phyloP scores from a whole-genome alignment of 2,797 vertebrate genomes.

The Taenioides sp. region DNA sequence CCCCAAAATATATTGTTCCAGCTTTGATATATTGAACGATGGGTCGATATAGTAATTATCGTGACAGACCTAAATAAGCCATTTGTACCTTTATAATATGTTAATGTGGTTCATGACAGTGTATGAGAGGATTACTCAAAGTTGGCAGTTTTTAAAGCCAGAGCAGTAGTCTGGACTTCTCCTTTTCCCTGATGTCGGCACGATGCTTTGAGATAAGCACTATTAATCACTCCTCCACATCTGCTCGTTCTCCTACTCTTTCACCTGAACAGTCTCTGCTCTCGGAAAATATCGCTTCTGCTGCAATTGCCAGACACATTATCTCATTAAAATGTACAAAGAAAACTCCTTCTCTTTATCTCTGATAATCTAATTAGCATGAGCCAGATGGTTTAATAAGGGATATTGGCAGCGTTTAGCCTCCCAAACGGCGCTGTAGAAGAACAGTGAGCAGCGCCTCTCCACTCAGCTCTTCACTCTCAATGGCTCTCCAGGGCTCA shows the following conservation, averaged over 20 bases:
- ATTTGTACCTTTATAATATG: neutral
- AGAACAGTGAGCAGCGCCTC: constrained; percentile 76
- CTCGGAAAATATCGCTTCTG: constrained; percentile 67
- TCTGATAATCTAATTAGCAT: constrained; percentile 88
- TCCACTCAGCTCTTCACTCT: constrained; percentile 74
- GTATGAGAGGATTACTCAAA: neutral
- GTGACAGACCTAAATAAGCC: neutral
- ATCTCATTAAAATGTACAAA: constrained; percentile 88
- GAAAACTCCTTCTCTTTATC: constrained; percentile 87
- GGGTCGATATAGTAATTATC: too few species aligned
- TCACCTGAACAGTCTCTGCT: constrained; percentile 76
- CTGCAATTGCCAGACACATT: constrained; percentile 80
- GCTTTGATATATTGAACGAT: too few species aligned
- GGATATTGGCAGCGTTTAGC: constrained; percentile 81
- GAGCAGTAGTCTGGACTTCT: constrained; percentile 34
- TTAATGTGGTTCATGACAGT: neutral
- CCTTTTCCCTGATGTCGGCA: constrained; percentile 72
- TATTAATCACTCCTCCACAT: constrained; percentile 78
- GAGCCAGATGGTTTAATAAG: constrained; percentile 88
- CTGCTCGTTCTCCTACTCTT: constrained; percentile 73
- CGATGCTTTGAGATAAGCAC: constrained; percentile 72
- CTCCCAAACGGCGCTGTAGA: constrained; percentile 83
- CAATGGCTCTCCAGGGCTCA: constrained; percentile 84
- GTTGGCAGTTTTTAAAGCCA: constrained; percentile 26
- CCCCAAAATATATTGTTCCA: too few species aligned